These are phyloP conservation scores for Ashinkailepas kermadecensis DNA, from an alignment of 2,888 invertebrate species.

Conservation along the genomic window DNA sequence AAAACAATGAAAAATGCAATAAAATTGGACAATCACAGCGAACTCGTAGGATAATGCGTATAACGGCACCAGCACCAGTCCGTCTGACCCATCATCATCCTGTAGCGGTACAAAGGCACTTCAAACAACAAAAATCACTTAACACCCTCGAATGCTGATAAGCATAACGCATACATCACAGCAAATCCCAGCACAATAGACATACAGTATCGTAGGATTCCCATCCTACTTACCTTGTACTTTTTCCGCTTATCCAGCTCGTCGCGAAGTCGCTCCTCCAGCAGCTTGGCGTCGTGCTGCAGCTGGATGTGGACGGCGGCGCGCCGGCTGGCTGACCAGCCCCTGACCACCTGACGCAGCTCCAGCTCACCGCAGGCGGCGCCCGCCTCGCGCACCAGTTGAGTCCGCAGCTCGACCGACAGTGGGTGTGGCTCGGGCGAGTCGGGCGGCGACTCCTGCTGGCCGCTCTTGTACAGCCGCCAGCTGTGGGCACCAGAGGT, in stretches of 20 bases:
- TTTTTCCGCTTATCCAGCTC: background rate
- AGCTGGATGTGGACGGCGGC: background rate
- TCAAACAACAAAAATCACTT: too few relatives aligned
- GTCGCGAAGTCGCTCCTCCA: conserved; percentile 4
- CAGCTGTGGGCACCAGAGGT: background rate
- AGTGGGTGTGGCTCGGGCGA: background rate
- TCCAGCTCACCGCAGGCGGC: background rate
- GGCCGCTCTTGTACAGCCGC: background rate
- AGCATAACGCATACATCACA: too few relatives aligned
- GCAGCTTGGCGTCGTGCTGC: background rate
- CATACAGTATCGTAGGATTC: too few relatives aligned
- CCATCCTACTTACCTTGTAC: background rate
- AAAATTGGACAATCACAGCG: too few relatives aligned
- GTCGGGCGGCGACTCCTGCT: background rate
- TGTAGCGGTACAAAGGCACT: too few relatives aligned
- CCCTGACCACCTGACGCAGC: background rate
- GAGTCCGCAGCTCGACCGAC: background rate
- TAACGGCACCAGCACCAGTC: too few relatives aligned
- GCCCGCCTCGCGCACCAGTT: background rate
- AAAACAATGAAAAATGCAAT: too few relatives aligned
- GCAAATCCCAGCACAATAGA: too few relatives aligned
- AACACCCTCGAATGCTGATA: too few relatives aligned
- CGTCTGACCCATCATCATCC: too few relatives aligned
- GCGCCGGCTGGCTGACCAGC: background rate
- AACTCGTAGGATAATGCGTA: too few relatives aligned